Evolutionary conservation across 2,113 vertebrate genomes (phyloP), one percentile per base, ranked within the genome.

Genomic region (Sprattus sprattus): DNA sequence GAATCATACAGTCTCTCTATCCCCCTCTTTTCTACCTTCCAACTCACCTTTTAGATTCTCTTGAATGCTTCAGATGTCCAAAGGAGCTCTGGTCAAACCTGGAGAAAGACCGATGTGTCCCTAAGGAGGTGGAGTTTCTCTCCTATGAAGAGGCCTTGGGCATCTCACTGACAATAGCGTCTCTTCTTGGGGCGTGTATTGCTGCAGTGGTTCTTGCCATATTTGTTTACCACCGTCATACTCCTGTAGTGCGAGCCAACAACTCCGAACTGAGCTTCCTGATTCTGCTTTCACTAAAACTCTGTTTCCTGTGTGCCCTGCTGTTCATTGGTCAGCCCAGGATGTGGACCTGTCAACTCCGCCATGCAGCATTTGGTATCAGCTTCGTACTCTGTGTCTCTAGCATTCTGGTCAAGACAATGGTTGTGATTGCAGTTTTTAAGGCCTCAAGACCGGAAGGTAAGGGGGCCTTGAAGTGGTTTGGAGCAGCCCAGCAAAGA

Each of bases 71-170:
- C 18, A 85, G 7, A 15, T 95, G 95, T 88, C 93, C 92, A 47
- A 11, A 86, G 1, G 93, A 95, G 84, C 94, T 94, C 81, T 95
- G 95, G 95, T 94, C 95, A 80, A 95, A 86, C 81, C 67, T 3
- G 2, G 84, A 89, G 13, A 89, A 84, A 39, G 89, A 93, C 82
- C 82, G 20, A 0, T 96, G 95, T 64, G 57, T 95, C 39, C 91
- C 89, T 49, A 94, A 93, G 25, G 90, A 91, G 83, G 82, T 90
- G 6, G 90, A 92, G 47, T 92, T 90, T 60, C 87, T 92, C 3
- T 90, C 91, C 13, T 92, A 88, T 46, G 87, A 87, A 81, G 91
- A 91, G 4, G 87, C 89, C 9, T 60, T 92, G 60, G 91, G 91
- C 2, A 89, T 91, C 20, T 90, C 87, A 4, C 46, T 92, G 44